phyloP scores from a whole-genome alignment of 2,888 invertebrate species.

The Pristionchus entomophagus region DNA sequence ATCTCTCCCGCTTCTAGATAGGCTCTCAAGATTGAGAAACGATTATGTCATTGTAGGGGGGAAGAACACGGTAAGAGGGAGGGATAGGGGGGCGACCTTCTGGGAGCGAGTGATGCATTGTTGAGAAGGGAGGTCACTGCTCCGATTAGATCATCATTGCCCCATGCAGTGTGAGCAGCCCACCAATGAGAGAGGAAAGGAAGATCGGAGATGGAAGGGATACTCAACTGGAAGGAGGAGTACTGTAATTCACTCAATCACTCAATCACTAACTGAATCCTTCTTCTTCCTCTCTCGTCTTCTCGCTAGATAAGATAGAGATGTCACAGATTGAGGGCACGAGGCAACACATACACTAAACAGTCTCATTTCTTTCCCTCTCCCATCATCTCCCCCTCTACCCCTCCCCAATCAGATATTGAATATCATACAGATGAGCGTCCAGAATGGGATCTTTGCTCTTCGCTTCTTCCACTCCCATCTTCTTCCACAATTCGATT shows the following conservation, averaged over 20 bases:
- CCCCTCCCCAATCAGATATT: too few species aligned
- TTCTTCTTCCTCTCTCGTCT: not conserved
- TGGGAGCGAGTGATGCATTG: not conserved
- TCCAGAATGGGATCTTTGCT: slow-evolving; percentile 16
- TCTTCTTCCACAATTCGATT: not conserved
- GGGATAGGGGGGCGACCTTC: not conserved
- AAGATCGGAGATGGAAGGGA: not conserved
- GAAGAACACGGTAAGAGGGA: too few species aligned
- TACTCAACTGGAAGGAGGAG: not conserved
- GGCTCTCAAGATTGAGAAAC: not conserved
- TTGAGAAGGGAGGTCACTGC: not conserved
- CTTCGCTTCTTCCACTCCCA: not conserved
- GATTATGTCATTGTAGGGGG: too few species aligned
- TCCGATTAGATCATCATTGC: not conserved
- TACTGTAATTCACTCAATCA: not conserved
- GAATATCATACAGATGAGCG: not conserved
- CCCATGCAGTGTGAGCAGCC: not conserved
- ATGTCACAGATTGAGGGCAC: not conserved
- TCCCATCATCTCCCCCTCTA: too few species aligned
- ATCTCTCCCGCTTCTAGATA: not conserved
- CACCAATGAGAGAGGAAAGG: slow-evolving; percentile 2
- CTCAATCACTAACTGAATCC: not conserved
- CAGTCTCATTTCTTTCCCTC: too few species aligned
- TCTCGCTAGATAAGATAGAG: not conserved
- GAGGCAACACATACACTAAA: not conserved